Conservation (phyloP, 1,140 invertebrate species). For the Hydropsyche tenuis region DNA sequence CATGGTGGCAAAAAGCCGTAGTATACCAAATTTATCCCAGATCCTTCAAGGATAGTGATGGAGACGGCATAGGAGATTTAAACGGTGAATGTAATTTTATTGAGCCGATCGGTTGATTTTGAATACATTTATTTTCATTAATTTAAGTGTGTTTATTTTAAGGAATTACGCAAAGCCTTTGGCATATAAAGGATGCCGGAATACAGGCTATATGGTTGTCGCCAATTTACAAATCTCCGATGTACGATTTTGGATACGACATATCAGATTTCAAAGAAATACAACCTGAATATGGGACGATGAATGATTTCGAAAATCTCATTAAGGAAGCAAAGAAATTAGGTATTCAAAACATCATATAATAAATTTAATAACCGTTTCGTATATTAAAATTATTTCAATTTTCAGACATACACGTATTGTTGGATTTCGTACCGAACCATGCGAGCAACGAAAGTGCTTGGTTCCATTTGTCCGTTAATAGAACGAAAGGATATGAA, state of each 20-base stretch:
- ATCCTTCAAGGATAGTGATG: slow-evolving; percentile 68
- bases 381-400: slow-evolving; percentile 18
- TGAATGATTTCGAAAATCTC: slow-evolving; percentile 69
- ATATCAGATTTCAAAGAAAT: slow-evolving; percentile 66
- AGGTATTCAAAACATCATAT: slow-evolving; percentile 50
- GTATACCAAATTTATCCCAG: slow-evolving; percentile 78
- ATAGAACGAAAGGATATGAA: slow-evolving; percentile 65
- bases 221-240: slow-evolving; percentile 67
- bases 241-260: slow-evolving; percentile 73
- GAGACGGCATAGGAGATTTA: slow-evolving; percentile 68
- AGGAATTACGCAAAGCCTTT: slow-evolving; percentile 67
- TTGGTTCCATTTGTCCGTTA: slow-evolving; percentile 72
- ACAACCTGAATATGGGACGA: slow-evolving; percentile 66
- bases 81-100: slow-evolving; percentile 58
- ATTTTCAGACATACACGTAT: slow-evolving; percentile 61
- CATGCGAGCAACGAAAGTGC: slow-evolving; percentile 73
- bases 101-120: no score
- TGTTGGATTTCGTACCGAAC: slow-evolving; percentile 76
- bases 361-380: slow-evolving; percentile 25
- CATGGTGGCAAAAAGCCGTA: slow-evolving; percentile 73
- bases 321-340: slow-evolving; percentile 55
- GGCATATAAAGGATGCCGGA: slow-evolving; percentile 70
- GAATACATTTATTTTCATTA: no score
- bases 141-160: not conserved
- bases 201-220: slow-evolving; percentile 71